These are phyloP conservation scores for Condylostylus longicornis DNA, from an alignment of 1,140 invertebrate genomes.

Conservation along the genomic window DNA sequence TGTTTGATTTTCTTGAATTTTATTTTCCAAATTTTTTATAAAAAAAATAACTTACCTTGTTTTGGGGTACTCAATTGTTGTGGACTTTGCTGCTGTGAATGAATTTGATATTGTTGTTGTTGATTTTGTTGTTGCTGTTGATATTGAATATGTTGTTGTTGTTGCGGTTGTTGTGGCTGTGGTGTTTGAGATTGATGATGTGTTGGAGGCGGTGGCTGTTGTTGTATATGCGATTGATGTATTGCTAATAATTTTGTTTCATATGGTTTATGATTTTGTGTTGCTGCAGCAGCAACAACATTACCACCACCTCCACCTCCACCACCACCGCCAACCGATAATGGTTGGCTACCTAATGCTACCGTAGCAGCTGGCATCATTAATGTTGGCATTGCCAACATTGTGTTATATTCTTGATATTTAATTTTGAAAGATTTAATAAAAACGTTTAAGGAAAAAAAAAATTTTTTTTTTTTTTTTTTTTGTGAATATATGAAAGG, in stretches of 20 bases:
- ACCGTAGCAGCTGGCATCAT: constrained; percentile 33
- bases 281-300: no score
- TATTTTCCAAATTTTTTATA: no score
- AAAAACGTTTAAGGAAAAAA: no score
- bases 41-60: constrained; percentile 21
- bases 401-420: no score
- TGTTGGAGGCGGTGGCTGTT: constrained; percentile 22
- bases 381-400: constrained; percentile 32
- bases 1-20: no score
- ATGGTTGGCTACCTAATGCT: constrained; percentile 28
- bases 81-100: constrained; percentile 30
- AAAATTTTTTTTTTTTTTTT: no score
- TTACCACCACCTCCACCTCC: no score
- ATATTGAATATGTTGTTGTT: constrained; percentile 19
- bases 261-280: constrained; percentile 24
- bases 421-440: no score
- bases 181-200: constrained; percentile 12
- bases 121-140: constrained; percentile 22
- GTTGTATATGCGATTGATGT: constrained; percentile 29
- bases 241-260: constrained; percentile 30
- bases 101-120: constrained; percentile 26
- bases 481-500: no score
- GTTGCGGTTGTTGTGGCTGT: constrained; percentile 5
- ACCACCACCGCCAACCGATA: constrained; percentile 22
- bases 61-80: constrained; percentile 27